Evolutionary conservation across 2,888 invertebrate genomes (phyloP).

Genomic region (Heliconius erato): DNA sequence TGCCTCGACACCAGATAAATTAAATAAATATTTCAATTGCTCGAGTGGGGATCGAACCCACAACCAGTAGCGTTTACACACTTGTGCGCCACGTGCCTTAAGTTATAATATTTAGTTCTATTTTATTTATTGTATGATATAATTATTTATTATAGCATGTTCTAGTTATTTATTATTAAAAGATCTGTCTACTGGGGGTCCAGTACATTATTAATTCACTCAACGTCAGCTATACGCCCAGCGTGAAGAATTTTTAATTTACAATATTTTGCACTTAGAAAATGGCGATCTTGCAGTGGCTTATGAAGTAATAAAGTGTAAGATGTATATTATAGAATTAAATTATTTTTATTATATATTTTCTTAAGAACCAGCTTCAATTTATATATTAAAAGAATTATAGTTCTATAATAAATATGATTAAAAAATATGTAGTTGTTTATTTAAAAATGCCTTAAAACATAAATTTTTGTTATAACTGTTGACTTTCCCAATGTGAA

Average conservation of each 20-base stretch:
- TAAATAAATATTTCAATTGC: too few relatives aligned
- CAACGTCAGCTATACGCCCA: constrained; percentile 59
- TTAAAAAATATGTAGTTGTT: not conserved
- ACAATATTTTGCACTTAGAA: constrained; percentile 55
- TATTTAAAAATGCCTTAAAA: too few relatives aligned
- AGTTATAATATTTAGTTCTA: too few relatives aligned
- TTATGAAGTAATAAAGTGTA: constrained; percentile 19
- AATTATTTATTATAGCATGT: not conserved
- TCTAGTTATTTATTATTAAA: constrained; percentile 32
- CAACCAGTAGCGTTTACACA: too few relatives aligned
- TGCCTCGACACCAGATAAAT: too few relatives aligned
- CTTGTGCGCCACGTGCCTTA: too few relatives aligned
- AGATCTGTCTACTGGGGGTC: constrained; percentile 39
- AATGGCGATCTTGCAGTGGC: constrained; percentile 38
- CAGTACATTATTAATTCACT: constrained; percentile 62
- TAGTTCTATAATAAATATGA: not conserved
- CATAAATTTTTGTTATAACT: too few relatives aligned
- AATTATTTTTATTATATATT: not conserved
- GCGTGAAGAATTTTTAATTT: constrained; percentile 71
- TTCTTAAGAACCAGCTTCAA: not conserved
- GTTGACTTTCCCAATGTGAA: too few relatives aligned
- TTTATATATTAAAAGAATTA: not conserved
- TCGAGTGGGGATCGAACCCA: not conserved
- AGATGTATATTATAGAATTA: constrained; percentile 1
- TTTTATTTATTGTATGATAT: too few relatives aligned